Conservation (phyloP, 2,797 vertebrate genomes). For the Orestias chungarensis region DNA sequence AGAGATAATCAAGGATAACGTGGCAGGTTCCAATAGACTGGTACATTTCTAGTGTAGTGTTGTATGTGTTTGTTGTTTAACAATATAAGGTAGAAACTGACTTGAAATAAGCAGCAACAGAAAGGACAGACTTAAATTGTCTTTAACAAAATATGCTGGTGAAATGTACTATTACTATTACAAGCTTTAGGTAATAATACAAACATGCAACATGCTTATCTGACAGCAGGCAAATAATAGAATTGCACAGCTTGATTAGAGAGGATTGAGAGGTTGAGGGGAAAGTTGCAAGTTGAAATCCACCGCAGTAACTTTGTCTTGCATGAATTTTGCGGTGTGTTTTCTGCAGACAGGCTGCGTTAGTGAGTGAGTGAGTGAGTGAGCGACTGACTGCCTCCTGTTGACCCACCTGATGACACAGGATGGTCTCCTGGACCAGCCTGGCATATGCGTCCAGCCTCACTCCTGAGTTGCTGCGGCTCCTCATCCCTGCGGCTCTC, state of each 20-base stretch:
- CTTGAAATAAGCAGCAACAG: too few relatives aligned
- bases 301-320: not conserved
- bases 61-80: too few relatives aligned
- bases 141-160: not conserved
- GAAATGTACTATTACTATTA: not conserved
- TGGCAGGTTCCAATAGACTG: not conserved
- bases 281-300: not conserved
- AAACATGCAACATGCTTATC: not conserved
- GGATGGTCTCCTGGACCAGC: slow-evolving; percentile 92
- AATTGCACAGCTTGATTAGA: not conserved
- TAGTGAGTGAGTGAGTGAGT: too few relatives aligned
- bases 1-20: not conserved
- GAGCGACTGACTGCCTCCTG: too few relatives aligned
- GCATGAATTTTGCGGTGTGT: too few relatives aligned
- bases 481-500: slow-evolving; percentile 84
- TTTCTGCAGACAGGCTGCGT: too few relatives aligned
- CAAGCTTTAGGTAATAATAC: not conserved
- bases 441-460: slow-evolving; percentile 91
- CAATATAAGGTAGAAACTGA: too few relatives aligned
- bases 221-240: not conserved
- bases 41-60: not conserved
- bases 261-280: not conserved
- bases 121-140: not conserved
- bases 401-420: slow-evolving; percentile 91
- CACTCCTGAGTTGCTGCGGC: slow-evolving; percentile 96